Evolutionary conservation across 2,113 vertebrate genomes (phyloP).

Genomic region (Ancistrus triradiatus): DNA sequence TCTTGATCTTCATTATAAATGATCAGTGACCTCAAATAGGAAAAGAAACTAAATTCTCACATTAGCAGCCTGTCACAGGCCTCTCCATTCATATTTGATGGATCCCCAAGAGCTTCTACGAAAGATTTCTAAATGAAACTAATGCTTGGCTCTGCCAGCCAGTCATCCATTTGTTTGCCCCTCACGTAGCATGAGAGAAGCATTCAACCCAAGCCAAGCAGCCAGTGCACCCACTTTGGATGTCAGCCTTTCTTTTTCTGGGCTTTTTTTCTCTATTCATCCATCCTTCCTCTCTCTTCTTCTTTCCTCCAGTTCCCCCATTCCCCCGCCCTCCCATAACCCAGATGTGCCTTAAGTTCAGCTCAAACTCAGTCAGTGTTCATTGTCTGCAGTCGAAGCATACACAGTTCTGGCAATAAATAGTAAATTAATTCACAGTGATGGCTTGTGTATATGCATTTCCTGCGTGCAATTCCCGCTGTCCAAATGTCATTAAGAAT

Average conservation of each 20-base stretch:
- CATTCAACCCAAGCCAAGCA: conserved; percentile 42
- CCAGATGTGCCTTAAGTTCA: conserved; percentile 41
- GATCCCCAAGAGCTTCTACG: conserved; percentile 27
- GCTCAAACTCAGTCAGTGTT: conserved; percentile 30
- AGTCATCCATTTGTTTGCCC: conserved; percentile 32
- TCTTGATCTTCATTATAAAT: too few relatives aligned
- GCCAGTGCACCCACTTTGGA: conserved; percentile 36
- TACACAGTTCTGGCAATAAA: background rate
- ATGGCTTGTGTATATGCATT: too few relatives aligned
- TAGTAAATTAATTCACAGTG: background rate
- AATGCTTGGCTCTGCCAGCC: conserved; percentile 17
- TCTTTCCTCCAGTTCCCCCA: conserved; percentile 9
- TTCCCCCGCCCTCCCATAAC: background rate
- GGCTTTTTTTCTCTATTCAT: conserved; percentile 29
- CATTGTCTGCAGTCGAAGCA: conserved; percentile 11
- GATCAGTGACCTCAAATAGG: too few relatives aligned
- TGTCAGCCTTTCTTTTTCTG: conserved; percentile 29
- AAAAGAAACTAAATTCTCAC: conserved; percentile 8
- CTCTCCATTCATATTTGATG: conserved; percentile 35
- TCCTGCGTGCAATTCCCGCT: too few relatives aligned
- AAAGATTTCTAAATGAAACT: conserved; percentile 35
- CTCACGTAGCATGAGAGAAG: conserved; percentile 54
- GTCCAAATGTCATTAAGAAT: too few relatives aligned
- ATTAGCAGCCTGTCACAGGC: conserved; percentile 10
- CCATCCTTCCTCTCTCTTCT: conserved; percentile 27